Conservation (phyloP, 2,888 invertebrate genomes). For the Pyrgus malvae region DNA sequence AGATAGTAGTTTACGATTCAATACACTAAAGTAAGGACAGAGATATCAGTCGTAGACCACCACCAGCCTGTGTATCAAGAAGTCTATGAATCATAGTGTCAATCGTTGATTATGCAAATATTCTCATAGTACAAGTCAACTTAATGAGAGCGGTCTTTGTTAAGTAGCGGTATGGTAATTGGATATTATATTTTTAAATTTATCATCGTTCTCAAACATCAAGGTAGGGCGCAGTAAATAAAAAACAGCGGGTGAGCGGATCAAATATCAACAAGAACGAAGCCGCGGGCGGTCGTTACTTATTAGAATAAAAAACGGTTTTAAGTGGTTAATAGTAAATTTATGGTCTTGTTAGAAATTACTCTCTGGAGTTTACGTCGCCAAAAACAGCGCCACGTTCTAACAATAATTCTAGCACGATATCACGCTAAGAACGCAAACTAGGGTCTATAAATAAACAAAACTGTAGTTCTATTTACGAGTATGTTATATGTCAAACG, state of each 20-base stretch:
- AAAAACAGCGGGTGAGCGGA: conserved; percentile 29
- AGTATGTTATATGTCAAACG: too few relatives aligned
- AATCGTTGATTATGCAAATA: conserved; percentile 22
- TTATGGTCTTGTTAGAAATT: conserved; percentile 28
- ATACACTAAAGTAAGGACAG: background rate
- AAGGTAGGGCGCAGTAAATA: conserved; percentile 29
- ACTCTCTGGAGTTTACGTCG: conserved; percentile 1
- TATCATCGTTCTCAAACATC: conserved; percentile 25
- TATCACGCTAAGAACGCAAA: conserved; percentile 5
- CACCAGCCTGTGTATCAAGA: too few relatives aligned
- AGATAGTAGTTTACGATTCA: background rate
- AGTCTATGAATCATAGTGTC: conserved; percentile 8
- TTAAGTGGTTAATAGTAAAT: conserved; percentile 26
- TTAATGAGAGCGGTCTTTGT: conserved; percentile 25
- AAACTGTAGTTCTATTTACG: too few relatives aligned
- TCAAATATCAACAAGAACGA: conserved; percentile 29
- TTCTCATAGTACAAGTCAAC: conserved; percentile 9
- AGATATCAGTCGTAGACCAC: background rate
- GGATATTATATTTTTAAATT: conserved; percentile 28
- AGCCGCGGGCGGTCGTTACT: conserved; percentile 29
- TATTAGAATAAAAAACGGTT: conserved; percentile 29
- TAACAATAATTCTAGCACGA: conserved; percentile 8
- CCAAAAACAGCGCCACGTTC: conserved; percentile 2
- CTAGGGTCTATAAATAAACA: too few relatives aligned
- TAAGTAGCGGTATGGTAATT: conserved; percentile 24